These are phyloP conservation scores for Botia almorhae DNA, from an alignment of 2,797 vertebrate genomes.

Conservation along the genomic window DNA sequence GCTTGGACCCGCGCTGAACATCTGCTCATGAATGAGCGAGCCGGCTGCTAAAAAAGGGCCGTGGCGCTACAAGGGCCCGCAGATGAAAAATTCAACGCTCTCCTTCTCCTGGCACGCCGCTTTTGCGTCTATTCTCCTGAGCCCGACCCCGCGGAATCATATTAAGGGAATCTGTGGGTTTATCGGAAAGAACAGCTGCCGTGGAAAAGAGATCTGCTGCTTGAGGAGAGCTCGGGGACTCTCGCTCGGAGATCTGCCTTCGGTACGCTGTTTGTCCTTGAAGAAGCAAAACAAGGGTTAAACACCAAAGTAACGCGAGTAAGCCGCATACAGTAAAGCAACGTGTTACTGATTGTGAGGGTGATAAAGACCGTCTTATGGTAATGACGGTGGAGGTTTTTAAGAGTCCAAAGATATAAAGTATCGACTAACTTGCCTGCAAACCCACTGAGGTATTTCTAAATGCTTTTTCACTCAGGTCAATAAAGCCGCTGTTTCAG, in stretches of 20 bases:
- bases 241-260: slow-evolving; percentile 84
- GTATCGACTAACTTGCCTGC: background rate
- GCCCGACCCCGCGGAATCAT: slow-evolving; percentile 90
- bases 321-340: slow-evolving; percentile 66
- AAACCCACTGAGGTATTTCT: background rate
- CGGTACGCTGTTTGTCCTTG: slow-evolving; percentile 94
- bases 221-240: slow-evolving; percentile 88
- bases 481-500: too few relatives aligned
- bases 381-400: background rate
- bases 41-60: slow-evolving; percentile 81
- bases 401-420: background rate
- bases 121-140: slow-evolving; percentile 97
- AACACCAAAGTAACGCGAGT: slow-evolving; percentile 73
- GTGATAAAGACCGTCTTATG: background rate
- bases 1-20: slow-evolving; percentile 95
- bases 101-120: slow-evolving; percentile 94
- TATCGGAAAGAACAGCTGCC: slow-evolving; percentile 99
- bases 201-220: slow-evolving; percentile 92
- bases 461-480: too few relatives aligned
- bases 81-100: slow-evolving; percentile 99
- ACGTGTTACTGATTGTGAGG: slow-evolving; percentile 5
- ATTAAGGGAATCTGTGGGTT: slow-evolving; percentile 97
- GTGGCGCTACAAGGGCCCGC: slow-evolving; percentile 79
- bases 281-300: slow-evolving; percentile 77
- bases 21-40: slow-evolving; percentile 99